Base-by-base conservation (phyloP, 1,140 invertebrate species). In the Drosophila obscura region DNA sequence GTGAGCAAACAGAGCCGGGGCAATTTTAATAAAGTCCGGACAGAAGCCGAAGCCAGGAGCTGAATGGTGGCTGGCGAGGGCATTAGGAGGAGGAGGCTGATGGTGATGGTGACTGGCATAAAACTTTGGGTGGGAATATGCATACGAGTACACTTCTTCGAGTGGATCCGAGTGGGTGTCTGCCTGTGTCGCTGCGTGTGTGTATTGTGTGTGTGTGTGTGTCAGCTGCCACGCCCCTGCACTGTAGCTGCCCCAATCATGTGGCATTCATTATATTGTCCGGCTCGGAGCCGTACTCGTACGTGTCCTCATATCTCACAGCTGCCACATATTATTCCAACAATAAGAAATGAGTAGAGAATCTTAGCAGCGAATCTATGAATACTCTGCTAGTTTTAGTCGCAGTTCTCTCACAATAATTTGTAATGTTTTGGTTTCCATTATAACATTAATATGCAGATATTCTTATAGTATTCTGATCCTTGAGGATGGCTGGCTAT, bases 251-350 rank as follows among this genome's bases (percentile, higher is more conserved):
- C 35, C 35, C 11, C 35, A 39, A 39, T 53, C 39, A 52, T 62
- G 61, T 15, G 57, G 31, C 64, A 55, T 65, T 78, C 59, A 78
- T 82, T 82, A 78, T 68, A 78, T 68, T 76, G 72, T 68, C 51
- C 59, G 65, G 60, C 28, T 45, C 11, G 11, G 35, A 2, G 26
- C 59, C 15, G 13, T 13, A n/a, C 28, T 67, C 45, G 57, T 69
- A 84, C 73, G 80, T 84, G 80, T 52, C 61, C 80, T 83, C 80
- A 72, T 84, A 80, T 80, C 53, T 84, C 63, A 84, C 80, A 84
- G 52, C 64, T 84, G 76, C 66, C 80, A 77, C 76, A 66, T 77
- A 77, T 81, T 75, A 77, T 77, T 77, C 48, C 41, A 59, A 66
- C 76, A 77, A 73, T 46, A 44, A 49, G 24, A 13, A 61, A 50